Evolutionary conservation across 2,888 invertebrate species (phyloP).

Genomic region (Apocheima hispidaria): DNA sequence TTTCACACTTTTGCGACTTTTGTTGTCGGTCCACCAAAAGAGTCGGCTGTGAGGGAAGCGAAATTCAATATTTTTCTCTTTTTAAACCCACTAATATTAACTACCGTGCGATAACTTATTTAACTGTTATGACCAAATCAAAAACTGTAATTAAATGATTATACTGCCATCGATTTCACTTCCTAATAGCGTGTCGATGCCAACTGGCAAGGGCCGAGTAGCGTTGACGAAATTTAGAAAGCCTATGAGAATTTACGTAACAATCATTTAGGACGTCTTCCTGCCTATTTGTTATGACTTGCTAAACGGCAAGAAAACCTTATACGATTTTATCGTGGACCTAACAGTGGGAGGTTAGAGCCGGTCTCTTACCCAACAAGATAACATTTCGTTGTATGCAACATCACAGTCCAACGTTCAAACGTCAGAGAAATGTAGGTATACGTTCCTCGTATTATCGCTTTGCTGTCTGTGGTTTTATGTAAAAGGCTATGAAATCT

Average conservation of each 20-base stretch:
- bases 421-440: too few relatives aligned
- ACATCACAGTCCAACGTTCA: too few relatives aligned
- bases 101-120: constrained; percentile 1
- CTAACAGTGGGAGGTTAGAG: not conserved
- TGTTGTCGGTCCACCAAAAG: too few relatives aligned
- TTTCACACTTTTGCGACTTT: too few relatives aligned
- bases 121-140: constrained; percentile 10
- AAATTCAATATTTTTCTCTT: too few relatives aligned
- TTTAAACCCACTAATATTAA: too few relatives aligned
- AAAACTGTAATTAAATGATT: constrained; percentile 28
- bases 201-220: constrained; percentile 49
- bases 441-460: too few relatives aligned
- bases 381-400: constrained; percentile 5
- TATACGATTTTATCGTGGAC: constrained; percentile 9
- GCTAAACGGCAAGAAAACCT: not conserved
- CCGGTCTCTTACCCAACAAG: not conserved
- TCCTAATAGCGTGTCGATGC: constrained; percentile 36
- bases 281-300: constrained; percentile 7
- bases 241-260: constrained; percentile 37
- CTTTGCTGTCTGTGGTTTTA: too few relatives aligned
- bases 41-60: too few relatives aligned
- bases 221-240: constrained; percentile 58
- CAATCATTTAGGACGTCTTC: constrained; percentile 24
- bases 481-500: too few relatives aligned
- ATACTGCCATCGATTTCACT: constrained; percentile 52